A percentile compares a stretch with the other conserved stretches of the same genome.
phyloP scores from a whole-genome alignment of 2,113 vertebrate genomes.

The Casuarius casuarius region DNA sequence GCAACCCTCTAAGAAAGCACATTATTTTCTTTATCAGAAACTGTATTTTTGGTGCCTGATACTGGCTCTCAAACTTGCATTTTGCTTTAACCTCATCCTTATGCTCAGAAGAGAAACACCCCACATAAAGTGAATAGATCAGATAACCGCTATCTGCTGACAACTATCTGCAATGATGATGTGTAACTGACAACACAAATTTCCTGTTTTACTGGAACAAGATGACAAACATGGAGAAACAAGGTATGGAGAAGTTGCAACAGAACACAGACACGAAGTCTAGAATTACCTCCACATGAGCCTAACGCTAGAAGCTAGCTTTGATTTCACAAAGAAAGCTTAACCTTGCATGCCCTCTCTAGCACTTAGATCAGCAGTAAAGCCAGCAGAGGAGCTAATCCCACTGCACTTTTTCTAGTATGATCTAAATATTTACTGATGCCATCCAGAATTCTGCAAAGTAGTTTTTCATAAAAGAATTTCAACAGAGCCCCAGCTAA shows the following conservation, averaged over 20 bases:
- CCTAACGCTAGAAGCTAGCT: not conserved
- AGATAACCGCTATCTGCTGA: not conserved
- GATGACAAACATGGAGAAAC: not conserved
- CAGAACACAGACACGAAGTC: not conserved
- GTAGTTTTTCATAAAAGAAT: not conserved
- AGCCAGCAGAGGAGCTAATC: not conserved
- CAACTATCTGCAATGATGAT: not conserved
- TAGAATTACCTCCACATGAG: not conserved
- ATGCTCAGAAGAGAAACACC: not conserved
- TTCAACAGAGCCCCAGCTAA: not conserved
- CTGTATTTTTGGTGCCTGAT: not conserved
- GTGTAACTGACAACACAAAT: not conserved
- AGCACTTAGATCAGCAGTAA: fast-evolving
- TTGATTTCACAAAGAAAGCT: not conserved
- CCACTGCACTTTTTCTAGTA: not conserved
- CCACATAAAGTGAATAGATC: not conserved
- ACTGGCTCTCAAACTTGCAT: not conserved
- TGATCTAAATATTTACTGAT: not conserved
- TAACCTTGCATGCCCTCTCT: not conserved
- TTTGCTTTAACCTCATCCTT: not conserved
- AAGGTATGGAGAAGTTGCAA: not conserved
- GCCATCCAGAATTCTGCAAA: not conserved
- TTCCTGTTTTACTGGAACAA: not conserved
- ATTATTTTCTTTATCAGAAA: not conserved
- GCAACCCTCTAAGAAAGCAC: not conserved